Evolutionary conservation across 2,888 invertebrate species (phyloP).

Genomic region (Oxytorus armatus): DNA sequence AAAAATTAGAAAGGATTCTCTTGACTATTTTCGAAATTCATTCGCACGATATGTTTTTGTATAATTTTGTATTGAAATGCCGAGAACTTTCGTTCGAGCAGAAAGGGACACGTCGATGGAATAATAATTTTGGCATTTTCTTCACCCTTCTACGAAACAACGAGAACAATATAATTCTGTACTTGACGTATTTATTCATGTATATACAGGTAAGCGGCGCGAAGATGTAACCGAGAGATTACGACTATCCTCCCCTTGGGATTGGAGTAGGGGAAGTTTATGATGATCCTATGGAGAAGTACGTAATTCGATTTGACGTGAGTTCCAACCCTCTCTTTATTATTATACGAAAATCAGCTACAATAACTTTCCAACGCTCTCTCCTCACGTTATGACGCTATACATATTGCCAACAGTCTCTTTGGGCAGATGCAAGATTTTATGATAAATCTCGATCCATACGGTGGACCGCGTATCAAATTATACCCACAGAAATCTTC

Average conservation of each 20-base stretch:
- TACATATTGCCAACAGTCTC: slow-evolving; percentile 68
- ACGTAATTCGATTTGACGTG: slow-evolving; percentile 78
- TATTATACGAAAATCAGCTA: slow-evolving; percentile 64
- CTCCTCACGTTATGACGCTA: slow-evolving; percentile 38
- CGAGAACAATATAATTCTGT: background rate
- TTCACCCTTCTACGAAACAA: background rate
- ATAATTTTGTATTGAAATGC: too few relatives aligned
- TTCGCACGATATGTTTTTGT: too few relatives aligned
- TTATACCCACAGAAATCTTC: slow-evolving; percentile 11
- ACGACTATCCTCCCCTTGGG: slow-evolving; percentile 19
- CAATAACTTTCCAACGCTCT: slow-evolving; percentile 56
- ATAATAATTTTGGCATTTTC: background rate
- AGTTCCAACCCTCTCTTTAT: slow-evolving; percentile 72
- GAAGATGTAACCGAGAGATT: slow-evolving; percentile 62
- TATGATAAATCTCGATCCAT: slow-evolving; percentile 71
- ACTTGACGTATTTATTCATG: slow-evolving; percentile 30
- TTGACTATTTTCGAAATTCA: too few relatives aligned
- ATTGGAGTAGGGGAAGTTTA: slow-evolving; percentile 8
- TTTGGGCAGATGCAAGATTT: slow-evolving; percentile 78
- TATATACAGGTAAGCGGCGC: background rate
- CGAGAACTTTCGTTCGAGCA: too few relatives aligned
- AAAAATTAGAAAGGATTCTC: too few relatives aligned
- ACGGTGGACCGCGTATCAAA: slow-evolving; percentile 7
- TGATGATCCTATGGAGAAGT: slow-evolving; percentile 30
- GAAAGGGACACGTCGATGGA: too few relatives aligned